Base-by-base conservation (phyloP, 2,113 vertebrate species). In the Heterotis niloticus region DNA sequence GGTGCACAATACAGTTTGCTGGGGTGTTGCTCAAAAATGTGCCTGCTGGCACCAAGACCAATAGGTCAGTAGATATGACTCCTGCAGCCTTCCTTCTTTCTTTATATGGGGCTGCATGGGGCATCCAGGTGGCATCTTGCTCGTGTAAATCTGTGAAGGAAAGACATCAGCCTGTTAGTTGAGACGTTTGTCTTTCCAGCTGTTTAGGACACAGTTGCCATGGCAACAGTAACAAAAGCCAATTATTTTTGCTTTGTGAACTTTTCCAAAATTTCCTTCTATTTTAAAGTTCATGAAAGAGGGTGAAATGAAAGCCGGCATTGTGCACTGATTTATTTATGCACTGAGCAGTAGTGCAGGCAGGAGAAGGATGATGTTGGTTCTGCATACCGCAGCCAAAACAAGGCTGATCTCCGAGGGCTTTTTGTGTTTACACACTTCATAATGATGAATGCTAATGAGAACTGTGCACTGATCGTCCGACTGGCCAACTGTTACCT, bases 201-300 rank as follows among this genome's bases (percentile, higher is more conserved):
- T 80, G 16, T 28, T 18, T 20, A 24, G 23, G 52, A 75, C 26
- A n/a, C 29, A 10, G 68, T 44, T 13, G 17, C 23, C n/a, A n/a
- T n/a, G n/a, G n/a, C n/a, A n/a, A n/a, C n/a, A n/a, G n/a, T n/a
- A n/a, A n/a, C n/a, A n/a, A n/a, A n/a, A n/a, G n/a, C n/a, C n/a
- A n/a, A n/a, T 26, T 80, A 12, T 62, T 74, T 28, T 70, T 20
- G 20, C 56, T 56, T 77, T 64, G 23, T 56, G 9, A 57, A 66
- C 18, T 60, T 18, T 78, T 68, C 14, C 10, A n/a, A 12, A 13
- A 44, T 44, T 44, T n/a, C n/a, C n/a, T n/a, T 17, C 29, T 54
- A 1, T 71, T 71, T 54, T 54, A 51, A 12, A 10, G 7, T 78
- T 9, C 26, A 24, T 60, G 26, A 51, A 18, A 78, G 54, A 70